These are phyloP conservation scores for Orgyia antiqua DNA, from an alignment of 2,888 invertebrate species.

Conservation along the genomic window DNA sequence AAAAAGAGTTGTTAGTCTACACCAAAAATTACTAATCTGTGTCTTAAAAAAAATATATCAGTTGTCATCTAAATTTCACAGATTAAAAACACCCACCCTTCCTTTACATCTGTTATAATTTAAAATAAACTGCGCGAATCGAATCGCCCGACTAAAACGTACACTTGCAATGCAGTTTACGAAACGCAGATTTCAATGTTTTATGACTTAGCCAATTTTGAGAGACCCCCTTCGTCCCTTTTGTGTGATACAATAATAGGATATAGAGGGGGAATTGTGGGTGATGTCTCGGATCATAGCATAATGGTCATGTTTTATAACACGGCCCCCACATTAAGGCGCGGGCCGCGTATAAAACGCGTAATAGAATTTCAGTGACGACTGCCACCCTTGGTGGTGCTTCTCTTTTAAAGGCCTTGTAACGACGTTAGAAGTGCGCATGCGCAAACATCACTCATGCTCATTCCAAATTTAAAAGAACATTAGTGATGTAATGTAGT, in stretches of 20 bases:
- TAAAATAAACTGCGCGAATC: slow-evolving; percentile 72
- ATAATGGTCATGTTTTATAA: slow-evolving; percentile 64
- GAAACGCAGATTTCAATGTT: slow-evolving; percentile 62
- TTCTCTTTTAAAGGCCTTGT: slow-evolving; percentile 54
- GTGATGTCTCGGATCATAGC: slow-evolving; percentile 49
- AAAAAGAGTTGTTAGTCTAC: too few relatives aligned
- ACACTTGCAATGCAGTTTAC: slow-evolving; percentile 33
- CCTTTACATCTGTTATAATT: slow-evolving; percentile 54
- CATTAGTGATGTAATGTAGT: too few relatives aligned
- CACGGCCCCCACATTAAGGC: slow-evolving; percentile 59
- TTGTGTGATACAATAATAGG: slow-evolving; percentile 28
- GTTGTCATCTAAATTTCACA: slow-evolving; percentile 20
- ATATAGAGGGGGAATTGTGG: slow-evolving; percentile 34
- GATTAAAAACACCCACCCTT: slow-evolving; percentile 48
- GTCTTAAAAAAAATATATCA: too few relatives aligned
- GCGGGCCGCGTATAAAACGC: slow-evolving; percentile 68
- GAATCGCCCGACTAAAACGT: slow-evolving; percentile 55
- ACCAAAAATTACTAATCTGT: too few relatives aligned
- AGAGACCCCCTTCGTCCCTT: slow-evolving; percentile 29
- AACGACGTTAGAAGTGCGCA: slow-evolving; percentile 67
- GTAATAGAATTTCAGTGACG: slow-evolving; percentile 74
- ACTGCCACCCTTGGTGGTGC: slow-evolving; percentile 47
- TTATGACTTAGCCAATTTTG: slow-evolving; percentile 44
- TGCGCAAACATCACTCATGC: slow-evolving; percentile 46
- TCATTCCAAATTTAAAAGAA: neutral